phyloP scores from a whole-genome alignment of 2,113 vertebrate species.

The Psittacara wagleri region DNA sequence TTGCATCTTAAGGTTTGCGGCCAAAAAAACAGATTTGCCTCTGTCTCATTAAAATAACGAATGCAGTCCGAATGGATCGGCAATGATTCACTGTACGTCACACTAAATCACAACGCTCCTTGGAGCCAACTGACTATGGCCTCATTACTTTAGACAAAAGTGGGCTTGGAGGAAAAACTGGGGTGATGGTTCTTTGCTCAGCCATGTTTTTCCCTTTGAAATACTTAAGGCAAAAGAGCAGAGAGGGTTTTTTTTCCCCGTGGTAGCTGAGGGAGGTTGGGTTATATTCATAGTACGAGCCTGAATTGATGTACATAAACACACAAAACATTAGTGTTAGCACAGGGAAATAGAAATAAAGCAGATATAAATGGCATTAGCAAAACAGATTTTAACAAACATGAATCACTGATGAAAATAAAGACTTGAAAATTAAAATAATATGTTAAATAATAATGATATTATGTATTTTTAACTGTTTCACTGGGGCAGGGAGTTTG shows the following conservation, averaged over 20 bases:
- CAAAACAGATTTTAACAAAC: not conserved
- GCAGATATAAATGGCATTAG: not conserved
- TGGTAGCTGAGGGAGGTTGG: not conserved
- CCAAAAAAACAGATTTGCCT: slow-evolving; percentile 64
- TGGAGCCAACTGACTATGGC: slow-evolving; percentile 79
- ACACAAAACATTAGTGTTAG: not conserved
- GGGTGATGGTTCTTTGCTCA: slow-evolving; percentile 60
- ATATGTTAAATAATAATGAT: not conserved
- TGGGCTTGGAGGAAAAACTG: slow-evolving; percentile 75
- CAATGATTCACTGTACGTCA: slow-evolving; percentile 77
- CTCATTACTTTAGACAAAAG: slow-evolving; percentile 85
- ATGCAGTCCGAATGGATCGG: slow-evolving; percentile 64
- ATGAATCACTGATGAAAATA: not conserved
- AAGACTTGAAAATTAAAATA: not conserved
- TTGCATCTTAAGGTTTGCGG: slow-evolving; percentile 72
- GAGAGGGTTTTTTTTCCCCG: not conserved
- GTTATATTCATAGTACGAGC: not conserved
- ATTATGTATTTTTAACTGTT: not conserved
- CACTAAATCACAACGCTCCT: slow-evolving; percentile 81
- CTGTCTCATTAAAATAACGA: slow-evolving; percentile 78
- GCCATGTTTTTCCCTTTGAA: slow-evolving; percentile 5
- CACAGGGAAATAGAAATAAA: not conserved
- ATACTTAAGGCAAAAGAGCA: slow-evolving; percentile 35
- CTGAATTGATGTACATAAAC: fast-evolving
- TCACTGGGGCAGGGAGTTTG: not conserved